Conservation (phyloP, 2,797 vertebrate genomes). For the Phalanger gymnotis region DNA sequence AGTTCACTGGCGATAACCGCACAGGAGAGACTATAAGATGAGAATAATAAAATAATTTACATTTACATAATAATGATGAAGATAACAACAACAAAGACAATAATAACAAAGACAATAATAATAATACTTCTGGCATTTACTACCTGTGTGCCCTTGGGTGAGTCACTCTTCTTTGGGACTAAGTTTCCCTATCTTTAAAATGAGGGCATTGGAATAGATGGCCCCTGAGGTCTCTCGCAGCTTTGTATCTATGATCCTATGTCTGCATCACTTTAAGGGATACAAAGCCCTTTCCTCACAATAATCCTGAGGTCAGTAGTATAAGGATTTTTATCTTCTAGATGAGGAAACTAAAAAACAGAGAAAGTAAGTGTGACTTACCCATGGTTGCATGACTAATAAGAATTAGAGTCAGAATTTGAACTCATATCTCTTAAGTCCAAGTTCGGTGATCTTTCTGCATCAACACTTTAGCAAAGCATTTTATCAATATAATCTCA, state of each 20-base stretch:
- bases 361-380: neutral
- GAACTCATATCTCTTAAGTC: neutral
- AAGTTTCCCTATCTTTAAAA: neutral
- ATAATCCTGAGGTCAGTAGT: neutral
- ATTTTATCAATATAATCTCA: neutral
- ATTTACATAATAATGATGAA: neutral
- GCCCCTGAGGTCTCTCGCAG: neutral
- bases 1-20: neutral
- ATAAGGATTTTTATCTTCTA: neutral
- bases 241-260: neutral
- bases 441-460: neutral
- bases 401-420: neutral
- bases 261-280: neutral
- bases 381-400: neutral
- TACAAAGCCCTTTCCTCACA: neutral
- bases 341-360: neutral
- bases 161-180: neutral
- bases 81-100: neutral
- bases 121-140: neutral
- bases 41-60: neutral
- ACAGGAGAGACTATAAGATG: neutral
- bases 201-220: neutral
- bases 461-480: neutral
- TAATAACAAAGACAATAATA: neutral
- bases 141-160: neutral